Evolutionary conservation across 92 coral and sea anemone genomes (phyloP), one percentile per base, ranked within the genome.

Genomic region (Zoanthus solanderi): DNA sequence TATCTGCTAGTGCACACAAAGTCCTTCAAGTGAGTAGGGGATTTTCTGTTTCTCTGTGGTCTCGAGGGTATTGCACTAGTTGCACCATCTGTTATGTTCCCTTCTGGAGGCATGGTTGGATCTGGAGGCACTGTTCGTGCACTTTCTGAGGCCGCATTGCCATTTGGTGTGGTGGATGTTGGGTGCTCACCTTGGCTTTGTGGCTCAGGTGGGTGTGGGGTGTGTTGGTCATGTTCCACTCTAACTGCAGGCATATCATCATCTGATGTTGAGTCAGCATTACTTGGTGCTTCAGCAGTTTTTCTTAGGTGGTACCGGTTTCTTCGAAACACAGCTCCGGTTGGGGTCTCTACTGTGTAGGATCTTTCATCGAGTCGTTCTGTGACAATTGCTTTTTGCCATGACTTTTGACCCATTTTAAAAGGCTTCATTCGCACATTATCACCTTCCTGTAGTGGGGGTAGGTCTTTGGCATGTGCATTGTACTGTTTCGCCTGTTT

Each of bases 351-450:
- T 11, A 80, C 87, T 5, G 7, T 31, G 32, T 80, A 88, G 7
- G 91, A 88, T 23, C 87, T 81, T 69, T 88, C 91, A 72, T 88
- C 87, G 8, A 79, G 66, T 9, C 91, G 32, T 31, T 75, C 79
- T 0, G 78, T 30, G 28, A 87, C 85, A 6, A 68, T 66, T 9
- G 90, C 90, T 78, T 87, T 87, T 47, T 78, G 48, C 90, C 90
- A 87, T 54, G 42, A 63, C 69, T 87, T 87, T 57, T 77, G 61
- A 6, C 90, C 86, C 37, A 77, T 75, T 10, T 42, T 46, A 67
- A 87, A 87, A 7, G 86, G 90, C 63, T 87, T 87, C 91, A 88
- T 88, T 14, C 80, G 71, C 53, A 80, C 81, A 4, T 50, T 44
- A 30, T 88, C 91, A 11, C 91, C 83, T 18, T 37, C 42, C 42